phyloP scores from a whole-genome alignment of 1,140 invertebrate genomes.

The Zophobas morio region DNA sequence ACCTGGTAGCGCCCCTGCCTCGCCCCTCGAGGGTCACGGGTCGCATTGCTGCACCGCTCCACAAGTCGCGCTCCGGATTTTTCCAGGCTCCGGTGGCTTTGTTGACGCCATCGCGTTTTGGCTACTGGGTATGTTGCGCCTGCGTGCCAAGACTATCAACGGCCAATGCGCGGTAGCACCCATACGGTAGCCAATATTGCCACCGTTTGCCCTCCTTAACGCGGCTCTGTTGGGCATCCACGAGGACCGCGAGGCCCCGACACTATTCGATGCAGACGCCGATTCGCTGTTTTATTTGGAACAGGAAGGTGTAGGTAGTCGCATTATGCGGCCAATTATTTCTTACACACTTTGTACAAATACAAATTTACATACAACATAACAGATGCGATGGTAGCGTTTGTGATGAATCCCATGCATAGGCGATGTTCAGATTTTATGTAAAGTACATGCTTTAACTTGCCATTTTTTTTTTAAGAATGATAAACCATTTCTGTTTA shows the following conservation, averaged over 20 bases:
- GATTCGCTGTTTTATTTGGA: too few species aligned
- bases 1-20: slow-evolving; percentile 53
- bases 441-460: too few species aligned
- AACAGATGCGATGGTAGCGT: too few species aligned
- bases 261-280: too few species aligned
- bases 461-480: too few species aligned
- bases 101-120: slow-evolving; percentile 22
- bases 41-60: slow-evolving; percentile 45
- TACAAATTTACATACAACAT: too few species aligned
- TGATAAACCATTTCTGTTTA: too few species aligned
- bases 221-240: slow-evolving; percentile 1
- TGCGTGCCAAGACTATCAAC: slow-evolving; percentile 27
- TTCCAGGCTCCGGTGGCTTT: slow-evolving; percentile 17
- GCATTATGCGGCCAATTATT: too few species aligned
- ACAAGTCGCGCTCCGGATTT: slow-evolving; percentile 34
- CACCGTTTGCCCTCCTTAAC: slow-evolving; percentile 47
- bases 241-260: not conserved
- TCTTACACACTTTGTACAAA: too few species aligned
- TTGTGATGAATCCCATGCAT: too few species aligned
- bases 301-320: too few species aligned
- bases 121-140: slow-evolving; percentile 47
- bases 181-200: slow-evolving; percentile 52
- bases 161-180: slow-evolving; percentile 53
- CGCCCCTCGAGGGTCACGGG: slow-evolving; percentile 49
- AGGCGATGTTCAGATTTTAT: too few species aligned